Conservation (phyloP, 1,140 invertebrate genomes). For the Coenobita brevimanus region DNA sequence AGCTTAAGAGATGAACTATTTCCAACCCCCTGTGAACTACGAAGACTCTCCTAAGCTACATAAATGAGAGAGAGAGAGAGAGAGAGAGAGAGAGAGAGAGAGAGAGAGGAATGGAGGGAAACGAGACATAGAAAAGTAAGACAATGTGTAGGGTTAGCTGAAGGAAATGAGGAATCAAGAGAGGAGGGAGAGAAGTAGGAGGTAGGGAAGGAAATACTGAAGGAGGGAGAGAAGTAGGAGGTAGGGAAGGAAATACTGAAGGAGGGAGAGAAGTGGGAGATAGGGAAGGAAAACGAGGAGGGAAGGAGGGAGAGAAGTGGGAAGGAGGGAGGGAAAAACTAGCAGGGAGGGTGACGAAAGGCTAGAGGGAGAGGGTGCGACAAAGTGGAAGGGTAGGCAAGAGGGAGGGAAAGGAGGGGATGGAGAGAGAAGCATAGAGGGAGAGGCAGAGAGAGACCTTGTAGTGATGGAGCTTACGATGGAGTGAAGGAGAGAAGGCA, state of each 20-base stretch:
- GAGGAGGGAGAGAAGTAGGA: not conserved
- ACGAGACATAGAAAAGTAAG: too few relatives aligned
- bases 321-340: not conserved
- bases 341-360: not conserved
- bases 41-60: too few relatives aligned
- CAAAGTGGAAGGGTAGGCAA: not conserved
- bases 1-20: too few relatives aligned
- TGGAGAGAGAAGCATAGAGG: not conserved
- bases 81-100: too few relatives aligned
- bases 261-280: not conserved
- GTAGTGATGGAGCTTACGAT: not conserved
- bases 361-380: not conserved
- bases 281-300: not conserved
- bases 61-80: conserved; percentile 4
- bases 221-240: not conserved
- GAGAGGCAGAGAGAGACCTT: not conserved
- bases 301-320: not conserved
- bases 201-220: not conserved
- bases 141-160: too few relatives aligned
- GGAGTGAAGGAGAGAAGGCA: not conserved
- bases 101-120: too few relatives aligned
- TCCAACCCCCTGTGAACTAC: too few relatives aligned
- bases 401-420: not conserved
- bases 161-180: not conserved
- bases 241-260: not conserved